Percentiles rank a stretch among this genome's conserved stretches.
phyloP scores from a whole-genome alignment of 2,888 invertebrate genomes.

The Iphiclides podalirius region DNA sequence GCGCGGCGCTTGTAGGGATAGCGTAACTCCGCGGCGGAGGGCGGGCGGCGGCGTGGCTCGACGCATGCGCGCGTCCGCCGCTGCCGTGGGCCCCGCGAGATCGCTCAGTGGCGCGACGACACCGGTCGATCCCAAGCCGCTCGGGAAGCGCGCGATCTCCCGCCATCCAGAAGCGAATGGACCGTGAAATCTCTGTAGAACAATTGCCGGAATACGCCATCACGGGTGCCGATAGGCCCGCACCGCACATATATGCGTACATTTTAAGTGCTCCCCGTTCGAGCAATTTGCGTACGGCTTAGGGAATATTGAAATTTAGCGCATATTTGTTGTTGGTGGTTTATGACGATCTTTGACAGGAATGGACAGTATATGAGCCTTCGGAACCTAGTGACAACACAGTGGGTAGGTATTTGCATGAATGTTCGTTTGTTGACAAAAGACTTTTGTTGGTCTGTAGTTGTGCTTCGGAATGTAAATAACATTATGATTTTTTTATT shows the following conservation, averaged over 20 bases:
- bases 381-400: slow-evolving; percentile 16
- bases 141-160: slow-evolving; percentile 57
- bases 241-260: neutral
- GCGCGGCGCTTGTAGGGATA: no score
- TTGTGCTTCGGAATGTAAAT: neutral
- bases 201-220: neutral
- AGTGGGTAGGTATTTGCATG: slow-evolving; percentile 21
- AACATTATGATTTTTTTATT: no score
- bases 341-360: slow-evolving; percentile 18
- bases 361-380: slow-evolving; percentile 19
- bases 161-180: slow-evolving; percentile 44
- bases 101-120: slow-evolving; percentile 75
- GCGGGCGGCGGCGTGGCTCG: slow-evolving; percentile 35
- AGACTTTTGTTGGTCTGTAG: neutral
- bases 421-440: neutral
- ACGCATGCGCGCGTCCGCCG: slow-evolving; percentile 64
- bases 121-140: slow-evolving; percentile 73
- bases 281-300: neutral
- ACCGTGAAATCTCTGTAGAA: slow-evolving; percentile 40
- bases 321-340: slow-evolving; percentile 13
- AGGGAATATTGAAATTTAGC: neutral
- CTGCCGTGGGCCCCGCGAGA: slow-evolving; percentile 56
- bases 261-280: neutral
- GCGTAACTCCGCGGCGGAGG: slow-evolving; percentile 30
- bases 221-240: neutral